These are phyloP conservation scores for Melieria crassipennis DNA, from an alignment of 2,888 invertebrate species.

Conservation along the genomic window DNA sequence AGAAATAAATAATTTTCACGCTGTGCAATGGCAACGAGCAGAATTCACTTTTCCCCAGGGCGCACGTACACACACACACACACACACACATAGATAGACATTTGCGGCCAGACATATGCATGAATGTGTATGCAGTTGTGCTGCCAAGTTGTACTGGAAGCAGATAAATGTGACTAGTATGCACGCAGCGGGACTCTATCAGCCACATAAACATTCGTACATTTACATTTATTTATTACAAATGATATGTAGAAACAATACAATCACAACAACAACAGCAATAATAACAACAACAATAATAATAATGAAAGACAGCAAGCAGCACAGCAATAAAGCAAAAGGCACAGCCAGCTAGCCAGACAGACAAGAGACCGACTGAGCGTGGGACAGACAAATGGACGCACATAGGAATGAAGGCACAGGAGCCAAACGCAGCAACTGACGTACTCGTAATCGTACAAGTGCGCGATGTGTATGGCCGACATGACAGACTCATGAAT, in stretches of 20 bases:
- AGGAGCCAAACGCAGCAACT: too few relatives aligned
- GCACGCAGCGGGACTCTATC: not conserved
- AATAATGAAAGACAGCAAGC: slow-evolving; percentile 14
- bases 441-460: not conserved
- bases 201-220: slow-evolving; percentile 13
- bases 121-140: not conserved
- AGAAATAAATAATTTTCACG: too few relatives aligned
- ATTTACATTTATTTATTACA: slow-evolving; percentile 27
- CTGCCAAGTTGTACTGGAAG: not conserved
- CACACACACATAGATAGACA: not conserved
- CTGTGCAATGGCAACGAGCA: too few relatives aligned
- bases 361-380: slow-evolving; percentile 1
- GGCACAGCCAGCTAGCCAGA: not conserved
- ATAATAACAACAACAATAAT: not conserved
- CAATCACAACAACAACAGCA: slow-evolving; percentile 14
- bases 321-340: not conserved
- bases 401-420: not conserved
- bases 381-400: not conserved
- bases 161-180: not conserved
- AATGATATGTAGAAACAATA: slow-evolving; percentile 24
- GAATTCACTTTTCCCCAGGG: too few relatives aligned
- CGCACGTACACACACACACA: not conserved
- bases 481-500: slow-evolving; percentile 3
- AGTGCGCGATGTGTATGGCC: not conserved
- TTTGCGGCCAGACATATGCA: not conserved